Base-by-base conservation (phyloP, 1,140 invertebrate species). In the Solenopsis invicta region DNA sequence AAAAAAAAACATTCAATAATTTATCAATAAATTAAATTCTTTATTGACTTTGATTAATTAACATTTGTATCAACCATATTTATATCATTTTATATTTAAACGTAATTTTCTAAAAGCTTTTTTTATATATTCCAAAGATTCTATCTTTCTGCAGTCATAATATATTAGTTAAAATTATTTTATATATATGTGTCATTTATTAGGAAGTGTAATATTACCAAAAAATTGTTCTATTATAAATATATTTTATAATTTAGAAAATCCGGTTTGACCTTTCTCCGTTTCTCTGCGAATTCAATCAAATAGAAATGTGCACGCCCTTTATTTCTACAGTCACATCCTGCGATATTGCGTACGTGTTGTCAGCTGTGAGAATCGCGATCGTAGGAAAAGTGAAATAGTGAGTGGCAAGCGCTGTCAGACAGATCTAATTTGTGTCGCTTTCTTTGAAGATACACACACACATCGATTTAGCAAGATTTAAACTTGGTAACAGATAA, bases 341-440 rank as follows among this genome's bases (percentile, higher is more conserved):
- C 71, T 9, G 37, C 10, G 10, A 82, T 59, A 41, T 72, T 59
- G 37, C 41, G 21, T 59, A 74, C 34, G 37, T 34, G 29, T 21
- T 24, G 61, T n/a, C 41, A 69, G 29, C 8, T 52, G 10, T 13
- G 41, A 66, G 61, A 80, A 48, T n/a, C 12, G 24, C 18, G 45
- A 72, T 71, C 21, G 18, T 56, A 29, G 24, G 12, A 72, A 72
- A 72, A 56, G 6, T 45, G 13, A 78, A 12, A 82, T 72, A 45
- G 21, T 45, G 13, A 56, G 62, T 45, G 16, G 13, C 41, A 76
- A 77, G 59, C 59, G 82, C 52, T 66, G 48, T 85, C 48, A 45
- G 21, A n/a, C 45, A 41, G 34, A 87, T 87, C 37, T 87, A 74
- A 87, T 74, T 84, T 87, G 59, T 87, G 50, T 72, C 16, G 8